These are phyloP conservation scores for Scaptomyza hsui DNA, from an alignment of 1,140 invertebrate species.

Conservation along the genomic window DNA sequence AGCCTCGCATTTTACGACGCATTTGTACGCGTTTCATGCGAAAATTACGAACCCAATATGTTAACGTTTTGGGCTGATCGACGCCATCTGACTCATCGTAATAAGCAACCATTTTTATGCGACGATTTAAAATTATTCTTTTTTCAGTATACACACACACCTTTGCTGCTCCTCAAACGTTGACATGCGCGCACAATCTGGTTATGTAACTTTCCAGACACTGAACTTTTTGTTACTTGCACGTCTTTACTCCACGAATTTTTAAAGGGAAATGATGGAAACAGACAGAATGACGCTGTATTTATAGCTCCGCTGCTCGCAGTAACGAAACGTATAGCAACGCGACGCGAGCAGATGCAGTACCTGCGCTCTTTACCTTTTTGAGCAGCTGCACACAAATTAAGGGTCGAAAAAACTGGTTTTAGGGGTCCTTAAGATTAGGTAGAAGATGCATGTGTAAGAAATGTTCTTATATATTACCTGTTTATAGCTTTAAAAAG, in stretches of 20 bases:
- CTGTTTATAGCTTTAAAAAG: background rate
- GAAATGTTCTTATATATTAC: no score
- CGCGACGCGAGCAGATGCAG: constrained; percentile 19
- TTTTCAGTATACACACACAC: constrained; percentile 62
- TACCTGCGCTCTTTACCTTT: constrained; percentile 22
- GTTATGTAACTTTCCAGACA: constrained; percentile 32
- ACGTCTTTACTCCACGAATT: constrained; percentile 23
- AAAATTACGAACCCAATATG: constrained; percentile 81
- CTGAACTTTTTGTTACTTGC: constrained; percentile 17
- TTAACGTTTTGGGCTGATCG: constrained; percentile 70
- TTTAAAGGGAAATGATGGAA: constrained; percentile 28
- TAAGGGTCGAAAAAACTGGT: background rate
- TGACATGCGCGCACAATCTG: constrained; percentile 29
- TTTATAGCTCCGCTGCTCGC: constrained; percentile 36
- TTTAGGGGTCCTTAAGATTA: background rate
- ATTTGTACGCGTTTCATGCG: constrained; percentile 82
- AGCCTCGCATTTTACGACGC: constrained; percentile 75
- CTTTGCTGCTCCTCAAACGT: constrained; percentile 46
- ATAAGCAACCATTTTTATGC: constrained; percentile 61
- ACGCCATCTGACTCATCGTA: constrained; percentile 55
- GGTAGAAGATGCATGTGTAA: background rate
- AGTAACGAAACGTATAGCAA: constrained; percentile 47
- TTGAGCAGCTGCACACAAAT: constrained; percentile 1
- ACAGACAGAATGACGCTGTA: background rate
- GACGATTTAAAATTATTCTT: constrained; percentile 32